A percentile compares a stretch with the other conserved stretches of the same genome.
phyloP scores from a whole-genome alignment of 2,797 vertebrate genomes.

The Dallia pectoralis region DNA sequence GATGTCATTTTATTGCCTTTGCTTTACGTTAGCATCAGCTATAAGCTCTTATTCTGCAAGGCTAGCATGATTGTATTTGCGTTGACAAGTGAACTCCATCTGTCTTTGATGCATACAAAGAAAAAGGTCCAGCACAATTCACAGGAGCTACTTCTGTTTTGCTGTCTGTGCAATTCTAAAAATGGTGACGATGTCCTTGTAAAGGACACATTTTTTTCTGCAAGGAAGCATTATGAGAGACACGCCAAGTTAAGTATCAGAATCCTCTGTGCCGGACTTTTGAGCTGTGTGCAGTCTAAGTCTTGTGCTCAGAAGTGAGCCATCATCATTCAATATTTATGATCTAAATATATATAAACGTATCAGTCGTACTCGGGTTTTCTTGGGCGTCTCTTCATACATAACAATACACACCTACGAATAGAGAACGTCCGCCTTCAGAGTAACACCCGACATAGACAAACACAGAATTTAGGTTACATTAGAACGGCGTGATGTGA shows the following conservation, averaged over 20 bases:
- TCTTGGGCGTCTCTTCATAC: neutral
- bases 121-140: neutral
- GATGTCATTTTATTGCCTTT: neutral
- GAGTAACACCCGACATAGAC: neutral
- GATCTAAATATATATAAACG: neutral
- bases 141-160: conserved; percentile 18
- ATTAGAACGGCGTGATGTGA: neutral
- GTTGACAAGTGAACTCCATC: conserved; percentile 31
- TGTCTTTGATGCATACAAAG: conserved; percentile 16
- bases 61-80: conserved; percentile 15
- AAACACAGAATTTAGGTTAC: neutral
- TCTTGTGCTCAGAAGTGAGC: neutral
- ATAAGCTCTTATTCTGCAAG: conserved; percentile 15
- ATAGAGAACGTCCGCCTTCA: neutral
- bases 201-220: conserved; percentile 21
- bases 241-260: neutral
- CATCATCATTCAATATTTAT: neutral
- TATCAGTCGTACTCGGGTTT: neutral
- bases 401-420: neutral
- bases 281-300: neutral
- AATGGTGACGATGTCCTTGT: conserved; percentile 22
- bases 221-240: conserved; percentile 9
- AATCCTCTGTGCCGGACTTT: conserved; percentile 3
- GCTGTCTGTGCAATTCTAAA: conserved; percentile 33
- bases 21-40: conserved; percentile 32